phyloP scores from a whole-genome alignment of 2,797 vertebrate species.

The Pipistrellus pygmaeus region DNA sequence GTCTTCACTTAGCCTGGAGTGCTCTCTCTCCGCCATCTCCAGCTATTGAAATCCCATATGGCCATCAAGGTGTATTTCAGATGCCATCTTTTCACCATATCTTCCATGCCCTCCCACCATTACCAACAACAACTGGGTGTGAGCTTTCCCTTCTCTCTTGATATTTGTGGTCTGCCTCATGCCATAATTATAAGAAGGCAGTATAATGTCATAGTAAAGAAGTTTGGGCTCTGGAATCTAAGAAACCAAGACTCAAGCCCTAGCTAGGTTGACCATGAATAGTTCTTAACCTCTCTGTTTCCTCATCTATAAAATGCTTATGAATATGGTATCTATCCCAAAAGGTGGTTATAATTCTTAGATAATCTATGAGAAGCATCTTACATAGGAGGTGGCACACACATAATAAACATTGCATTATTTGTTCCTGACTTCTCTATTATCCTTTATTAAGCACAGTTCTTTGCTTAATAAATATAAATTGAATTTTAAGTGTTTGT shows the following conservation, averaged over 20 bases:
- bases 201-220: background rate
- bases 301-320: background rate
- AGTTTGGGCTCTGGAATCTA: background rate
- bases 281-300: background rate
- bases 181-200: background rate
- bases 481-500: background rate
- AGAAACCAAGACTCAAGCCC: background rate
- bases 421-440: background rate
- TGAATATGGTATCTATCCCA: background rate
- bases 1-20: background rate
- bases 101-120: background rate
- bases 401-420: background rate
- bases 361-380: background rate
- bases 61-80: background rate
- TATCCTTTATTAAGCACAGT: background rate
- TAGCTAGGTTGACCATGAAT: background rate
- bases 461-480: background rate
- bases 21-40: background rate
- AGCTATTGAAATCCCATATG: background rate
- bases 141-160: background rate
- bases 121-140: background rate
- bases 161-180: conserved; percentile 1
- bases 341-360: background rate
- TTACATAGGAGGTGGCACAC: background rate
- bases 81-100: background rate